Evolutionary conservation across 2,797 vertebrate species (phyloP).

Genomic region (Synaphobranchus kaupii): DNA sequence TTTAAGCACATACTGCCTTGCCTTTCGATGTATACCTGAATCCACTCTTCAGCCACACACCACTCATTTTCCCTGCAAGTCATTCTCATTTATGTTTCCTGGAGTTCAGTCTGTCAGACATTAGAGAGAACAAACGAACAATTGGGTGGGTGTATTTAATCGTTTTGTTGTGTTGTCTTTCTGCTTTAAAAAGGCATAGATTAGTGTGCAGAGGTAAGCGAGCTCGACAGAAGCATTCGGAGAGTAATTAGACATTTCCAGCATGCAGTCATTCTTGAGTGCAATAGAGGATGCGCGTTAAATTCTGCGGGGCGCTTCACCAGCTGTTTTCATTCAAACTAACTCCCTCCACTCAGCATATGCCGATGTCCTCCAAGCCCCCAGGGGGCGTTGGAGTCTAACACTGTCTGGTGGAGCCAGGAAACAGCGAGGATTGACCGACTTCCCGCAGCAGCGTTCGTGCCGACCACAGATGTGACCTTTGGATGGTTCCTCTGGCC

Average conservation of each 20-base stretch:
- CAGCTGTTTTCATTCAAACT: not conserved
- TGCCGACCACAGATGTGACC: not conserved
- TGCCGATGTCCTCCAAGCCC: not conserved
- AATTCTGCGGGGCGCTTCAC: not conserved
- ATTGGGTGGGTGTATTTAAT: not conserved
- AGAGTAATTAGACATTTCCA: not conserved
- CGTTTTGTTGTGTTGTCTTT: not conserved
- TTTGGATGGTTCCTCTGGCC: conserved; percentile 6
- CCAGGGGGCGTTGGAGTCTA: not conserved
- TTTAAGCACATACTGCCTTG: not conserved
- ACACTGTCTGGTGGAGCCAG: not conserved
- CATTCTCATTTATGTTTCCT: not conserved
- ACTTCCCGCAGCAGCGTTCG: not conserved
- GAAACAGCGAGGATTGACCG: not conserved
- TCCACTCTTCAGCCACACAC: not conserved
- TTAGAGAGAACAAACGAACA: not conserved
- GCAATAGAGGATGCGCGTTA: not conserved
- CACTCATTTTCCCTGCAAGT: not conserved
- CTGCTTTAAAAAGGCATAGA: not conserved
- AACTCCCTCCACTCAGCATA: not conserved
- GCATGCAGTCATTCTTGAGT: not conserved
- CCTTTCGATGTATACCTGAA: not conserved
- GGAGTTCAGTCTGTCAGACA: not conserved
- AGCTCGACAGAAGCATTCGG: not conserved
- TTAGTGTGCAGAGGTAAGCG: not conserved